Percentiles rank a stretch among this genome's conserved stretches.
Evolutionary conservation across 2,888 invertebrate species (phyloP).

Genomic region (Eurytoma adleriae): DNA sequence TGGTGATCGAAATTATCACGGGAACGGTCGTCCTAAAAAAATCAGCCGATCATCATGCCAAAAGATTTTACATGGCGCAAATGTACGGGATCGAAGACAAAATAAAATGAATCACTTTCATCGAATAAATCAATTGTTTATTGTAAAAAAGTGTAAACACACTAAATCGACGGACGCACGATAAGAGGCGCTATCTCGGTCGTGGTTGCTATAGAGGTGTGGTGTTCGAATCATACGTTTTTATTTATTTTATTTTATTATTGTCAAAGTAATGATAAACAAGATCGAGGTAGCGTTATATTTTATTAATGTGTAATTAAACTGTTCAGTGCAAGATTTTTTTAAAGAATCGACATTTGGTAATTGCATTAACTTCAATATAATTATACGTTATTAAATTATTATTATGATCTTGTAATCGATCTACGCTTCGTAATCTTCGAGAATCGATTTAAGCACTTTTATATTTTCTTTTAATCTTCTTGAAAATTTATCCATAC

Average conservation of each 20-base stretch:
- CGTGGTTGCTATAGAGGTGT: not conserved
- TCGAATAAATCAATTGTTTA: constrained; percentile 26
- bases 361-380: no score
- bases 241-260: not conserved
- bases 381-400: no score
- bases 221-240: no score
- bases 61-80: constrained; percentile 77
- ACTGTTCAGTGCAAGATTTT: no score
- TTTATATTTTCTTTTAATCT: constrained; percentile 80
- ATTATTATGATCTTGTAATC: constrained; percentile 10
- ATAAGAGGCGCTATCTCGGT: not conserved
- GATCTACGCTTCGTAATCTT: constrained; percentile 59
- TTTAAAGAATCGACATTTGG: no score
- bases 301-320: no score
- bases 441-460: constrained; percentile 80
- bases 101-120: constrained; percentile 48
- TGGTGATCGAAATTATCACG: constrained; percentile 80
- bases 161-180: not conserved
- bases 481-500: constrained; percentile 77
- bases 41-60: constrained; percentile 82
- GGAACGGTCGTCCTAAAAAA: constrained; percentile 84
- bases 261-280: no score
- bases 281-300: no score
- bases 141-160: constrained; percentile 8
- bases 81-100: constrained; percentile 67